phyloP scores from a whole-genome alignment of 2,113 vertebrate species.

The Camarhynchus parvulus region DNA sequence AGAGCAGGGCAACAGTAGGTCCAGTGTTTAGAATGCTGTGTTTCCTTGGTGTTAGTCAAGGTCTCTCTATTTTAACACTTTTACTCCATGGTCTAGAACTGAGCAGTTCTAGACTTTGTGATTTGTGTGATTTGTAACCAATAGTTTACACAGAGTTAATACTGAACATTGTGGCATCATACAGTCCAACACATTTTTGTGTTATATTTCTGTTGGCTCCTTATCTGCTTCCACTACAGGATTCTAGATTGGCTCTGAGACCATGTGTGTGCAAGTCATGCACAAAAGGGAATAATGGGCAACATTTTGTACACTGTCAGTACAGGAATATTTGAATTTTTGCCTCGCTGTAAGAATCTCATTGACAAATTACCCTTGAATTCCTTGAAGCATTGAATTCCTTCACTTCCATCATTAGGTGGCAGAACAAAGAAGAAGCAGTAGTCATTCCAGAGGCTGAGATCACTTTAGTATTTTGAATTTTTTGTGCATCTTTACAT shows the following conservation, averaged over 20 bases:
- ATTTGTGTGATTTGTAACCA: not conserved
- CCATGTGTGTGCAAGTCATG: not conserved
- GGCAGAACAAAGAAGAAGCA: not conserved
- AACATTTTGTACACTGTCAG: fast-evolving
- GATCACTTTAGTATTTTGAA: not conserved
- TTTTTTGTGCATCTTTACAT: not conserved
- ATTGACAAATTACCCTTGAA: not conserved
- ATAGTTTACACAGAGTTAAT: not conserved
- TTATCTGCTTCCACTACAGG: not conserved
- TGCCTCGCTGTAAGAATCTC: not conserved
- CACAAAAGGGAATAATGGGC: not conserved
- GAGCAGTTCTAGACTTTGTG: not conserved
- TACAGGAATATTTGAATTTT: not conserved
- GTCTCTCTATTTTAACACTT: not conserved
- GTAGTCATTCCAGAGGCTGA: not conserved
- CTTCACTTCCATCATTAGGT: not conserved
- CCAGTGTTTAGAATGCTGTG: not conserved
- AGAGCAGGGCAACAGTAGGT: not conserved
- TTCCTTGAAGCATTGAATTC: not conserved
- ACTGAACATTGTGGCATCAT: not conserved
- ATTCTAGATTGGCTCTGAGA: not conserved
- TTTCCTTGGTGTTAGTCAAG: not conserved
- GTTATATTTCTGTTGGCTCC: not conserved
- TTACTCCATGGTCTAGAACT: not conserved
- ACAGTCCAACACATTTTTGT: not conserved